These are phyloP conservation scores for Hirtodrosophila confusa DNA, from an alignment of 2,888 invertebrate species.

Conservation along the genomic window DNA sequence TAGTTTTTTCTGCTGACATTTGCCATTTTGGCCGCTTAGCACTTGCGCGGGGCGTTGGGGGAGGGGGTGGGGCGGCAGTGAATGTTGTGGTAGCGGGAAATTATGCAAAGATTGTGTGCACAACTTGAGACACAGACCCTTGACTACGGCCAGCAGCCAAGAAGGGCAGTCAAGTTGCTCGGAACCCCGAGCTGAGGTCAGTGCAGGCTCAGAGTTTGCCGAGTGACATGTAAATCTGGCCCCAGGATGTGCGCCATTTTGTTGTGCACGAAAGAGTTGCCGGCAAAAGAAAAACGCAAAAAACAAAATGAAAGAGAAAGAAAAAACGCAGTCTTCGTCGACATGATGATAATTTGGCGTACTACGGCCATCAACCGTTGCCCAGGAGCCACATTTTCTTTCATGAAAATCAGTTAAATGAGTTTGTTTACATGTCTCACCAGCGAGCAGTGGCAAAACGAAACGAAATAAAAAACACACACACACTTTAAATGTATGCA, in stretches of 20 bases:
- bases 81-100: constrained; percentile 36
- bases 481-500: constrained; percentile 64
- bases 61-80: neutral
- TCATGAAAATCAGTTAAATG: constrained; percentile 76
- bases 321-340: constrained; percentile 22
- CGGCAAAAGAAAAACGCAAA: constrained; percentile 12
- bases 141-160: constrained; percentile 25
- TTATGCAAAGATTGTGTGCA: constrained; percentile 77
- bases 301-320: too few species aligned
- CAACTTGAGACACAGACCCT: constrained; percentile 54
- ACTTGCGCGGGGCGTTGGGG: neutral
- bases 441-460: constrained; percentile 22
- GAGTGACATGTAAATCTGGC: constrained; percentile 81
- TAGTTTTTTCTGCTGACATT: constrained; percentile 65
- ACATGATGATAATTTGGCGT: constrained; percentile 59
- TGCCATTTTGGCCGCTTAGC: constrained; percentile 49
- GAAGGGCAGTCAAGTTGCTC: constrained; percentile 50
- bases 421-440: constrained; percentile 76
- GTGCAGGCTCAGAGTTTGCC: constrained; percentile 49
- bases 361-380: constrained; percentile 48
- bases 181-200: constrained; percentile 44
- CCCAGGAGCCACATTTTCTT: constrained; percentile 71
- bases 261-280: constrained; percentile 61
- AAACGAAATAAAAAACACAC: constrained; percentile 45
- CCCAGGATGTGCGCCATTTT: constrained; percentile 66